A percentile compares a stretch with the other conserved stretches of the same genome.
Conservation (phyloP, 2,888 invertebrate species). For the Cynaeus angustus region DNA sequence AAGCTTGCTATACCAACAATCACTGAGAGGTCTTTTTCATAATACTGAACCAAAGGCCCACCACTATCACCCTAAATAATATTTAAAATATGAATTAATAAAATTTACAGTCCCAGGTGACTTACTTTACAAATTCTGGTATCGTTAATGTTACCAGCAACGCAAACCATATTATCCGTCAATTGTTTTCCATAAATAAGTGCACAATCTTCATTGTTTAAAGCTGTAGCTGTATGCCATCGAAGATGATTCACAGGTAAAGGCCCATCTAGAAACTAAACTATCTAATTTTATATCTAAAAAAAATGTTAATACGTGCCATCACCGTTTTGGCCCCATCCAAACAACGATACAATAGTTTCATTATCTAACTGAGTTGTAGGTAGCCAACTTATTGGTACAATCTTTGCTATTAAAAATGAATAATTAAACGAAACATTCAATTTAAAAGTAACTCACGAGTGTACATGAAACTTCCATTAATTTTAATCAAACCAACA, state of each 20-base stretch:
- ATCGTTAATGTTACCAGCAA: constrained; percentile 11
- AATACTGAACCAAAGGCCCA: constrained; percentile 5
- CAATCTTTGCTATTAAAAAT: background rate
- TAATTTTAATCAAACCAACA: constrained; percentile 9
- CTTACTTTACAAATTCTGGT: constrained; percentile 5
- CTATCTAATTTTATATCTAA: background rate
- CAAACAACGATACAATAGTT: constrained; percentile 7
- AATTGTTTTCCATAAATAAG: background rate
- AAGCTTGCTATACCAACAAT: constrained; percentile 19
- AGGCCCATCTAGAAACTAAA: constrained; percentile 11
- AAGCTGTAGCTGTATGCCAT: background rate
- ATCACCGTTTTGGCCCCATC: constrained; percentile 23
- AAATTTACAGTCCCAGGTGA: background rate
- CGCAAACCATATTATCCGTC: constrained; percentile 20
- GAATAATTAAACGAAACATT: background rate
- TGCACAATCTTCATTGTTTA: constrained; percentile 17
- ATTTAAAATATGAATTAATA: background rate
- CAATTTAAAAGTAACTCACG: background rate
- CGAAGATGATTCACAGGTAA: background rate
- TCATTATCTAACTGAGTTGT: background rate
- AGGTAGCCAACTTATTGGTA: constrained; percentile 3
- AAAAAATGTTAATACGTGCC: background rate
- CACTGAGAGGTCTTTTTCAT: background rate
- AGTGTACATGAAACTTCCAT: background rate
- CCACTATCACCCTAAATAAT: constrained; percentile 18